Evolutionary conservation across 2,113 vertebrate genomes (phyloP).

Genomic region (Atrichornis clamosus): DNA sequence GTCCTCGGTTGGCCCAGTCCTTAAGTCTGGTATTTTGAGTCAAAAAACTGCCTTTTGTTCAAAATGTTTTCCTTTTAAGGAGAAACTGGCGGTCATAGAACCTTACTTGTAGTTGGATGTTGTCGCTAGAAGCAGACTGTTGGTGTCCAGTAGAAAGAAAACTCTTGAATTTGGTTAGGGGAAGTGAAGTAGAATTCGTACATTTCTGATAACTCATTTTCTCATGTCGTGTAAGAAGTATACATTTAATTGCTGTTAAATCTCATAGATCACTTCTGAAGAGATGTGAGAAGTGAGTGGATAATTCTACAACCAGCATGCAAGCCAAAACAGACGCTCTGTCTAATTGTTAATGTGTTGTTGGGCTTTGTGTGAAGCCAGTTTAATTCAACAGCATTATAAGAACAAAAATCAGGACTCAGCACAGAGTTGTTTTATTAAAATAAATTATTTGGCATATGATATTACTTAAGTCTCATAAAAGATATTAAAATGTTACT

Average conservation of each 20-base stretch:
- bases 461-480: background rate
- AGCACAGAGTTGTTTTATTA: background rate
- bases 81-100: background rate
- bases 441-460: background rate
- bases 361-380: background rate
- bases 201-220: background rate
- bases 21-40: background rate
- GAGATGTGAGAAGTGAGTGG: background rate
- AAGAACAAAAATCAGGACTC: background rate
- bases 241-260: background rate
- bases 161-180: background rate
- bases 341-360: background rate
- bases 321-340: background rate
- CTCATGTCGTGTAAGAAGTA: background rate
- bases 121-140: background rate
- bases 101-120: background rate
- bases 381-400: background rate
- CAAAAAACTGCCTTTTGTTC: background rate
- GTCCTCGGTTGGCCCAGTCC: background rate
- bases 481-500: background rate
- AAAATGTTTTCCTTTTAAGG: background rate
- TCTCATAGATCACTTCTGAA: background rate
- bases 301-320: background rate
- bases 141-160: background rate
- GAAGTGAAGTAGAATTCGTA: background rate